Evolutionary conservation across 2,888 invertebrate genomes (phyloP).

Genomic region (Pristionchus maxplancki): DNA sequence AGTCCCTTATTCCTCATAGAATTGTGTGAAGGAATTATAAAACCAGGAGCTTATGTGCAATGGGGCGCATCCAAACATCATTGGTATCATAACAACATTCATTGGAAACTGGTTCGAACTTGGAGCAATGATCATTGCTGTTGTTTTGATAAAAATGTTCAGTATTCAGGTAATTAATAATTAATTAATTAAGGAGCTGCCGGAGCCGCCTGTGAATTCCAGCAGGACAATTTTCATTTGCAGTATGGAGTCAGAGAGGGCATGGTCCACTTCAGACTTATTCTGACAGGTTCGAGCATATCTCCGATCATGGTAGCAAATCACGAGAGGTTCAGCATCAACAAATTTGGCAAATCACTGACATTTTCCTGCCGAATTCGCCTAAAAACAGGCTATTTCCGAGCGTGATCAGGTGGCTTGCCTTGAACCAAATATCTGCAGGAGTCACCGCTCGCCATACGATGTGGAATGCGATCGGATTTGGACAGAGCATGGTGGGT

Average conservation of each 20-base stretch:
- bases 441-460: constrained; percentile 59
- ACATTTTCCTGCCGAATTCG: too few species aligned
- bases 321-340: too few species aligned
- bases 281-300: constrained; percentile 57
- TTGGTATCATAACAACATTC: neutral
- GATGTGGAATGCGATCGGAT: constrained; percentile 73
- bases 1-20: neutral
- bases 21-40: neutral
- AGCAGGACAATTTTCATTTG: constrained; percentile 52
- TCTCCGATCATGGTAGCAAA: too few species aligned
- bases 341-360: too few species aligned
- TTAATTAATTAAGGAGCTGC: neutral
- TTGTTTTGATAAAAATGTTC: neutral
- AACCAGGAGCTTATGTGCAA: neutral
- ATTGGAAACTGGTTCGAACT: neutral
- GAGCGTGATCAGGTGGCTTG: too few species aligned
- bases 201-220: constrained; percentile 48
- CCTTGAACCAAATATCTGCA: neutral
- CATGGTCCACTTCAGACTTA: constrained; percentile 69
- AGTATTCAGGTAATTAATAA: neutral
- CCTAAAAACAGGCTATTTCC: too few species aligned
- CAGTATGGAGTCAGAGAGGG: constrained; percentile 61
- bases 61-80: neutral
- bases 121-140: neutral
- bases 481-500: constrained; percentile 73